Evolutionary conservation across 2,888 invertebrate species (phyloP).

Genomic region (Bombylius major): DNA sequence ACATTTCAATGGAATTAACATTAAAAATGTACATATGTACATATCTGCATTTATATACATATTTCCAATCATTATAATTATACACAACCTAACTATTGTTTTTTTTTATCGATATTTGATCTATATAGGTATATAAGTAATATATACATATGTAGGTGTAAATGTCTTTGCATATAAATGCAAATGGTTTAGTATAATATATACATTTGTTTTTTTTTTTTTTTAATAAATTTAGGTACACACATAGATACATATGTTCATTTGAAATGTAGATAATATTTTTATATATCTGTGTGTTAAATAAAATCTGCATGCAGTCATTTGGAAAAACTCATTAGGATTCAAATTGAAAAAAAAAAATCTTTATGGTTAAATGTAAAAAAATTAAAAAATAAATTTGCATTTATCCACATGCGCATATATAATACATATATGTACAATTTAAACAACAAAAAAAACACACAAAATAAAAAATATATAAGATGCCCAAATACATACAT

Average conservation of each 20-base stretch:
- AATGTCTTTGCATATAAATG: too few relatives aligned
- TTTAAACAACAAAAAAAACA: too few relatives aligned
- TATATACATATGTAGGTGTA: not conserved
- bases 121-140: too few relatives aligned
- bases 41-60: not conserved
- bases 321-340: not conserved
- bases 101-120: too few relatives aligned
- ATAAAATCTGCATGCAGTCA: not conserved
- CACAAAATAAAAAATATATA: too few relatives aligned
- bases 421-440: too few relatives aligned
- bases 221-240: not conserved
- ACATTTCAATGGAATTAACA: not conserved
- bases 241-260: not conserved
- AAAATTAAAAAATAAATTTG: too few relatives aligned
- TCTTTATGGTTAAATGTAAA: not conserved
- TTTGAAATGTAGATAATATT: not conserved
- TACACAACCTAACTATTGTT: too few relatives aligned
- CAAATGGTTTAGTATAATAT: not conserved
- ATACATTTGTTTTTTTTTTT: not conserved
- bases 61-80: not conserved
- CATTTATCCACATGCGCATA: too few relatives aligned
- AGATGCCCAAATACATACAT: too few relatives aligned
- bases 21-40: too few relatives aligned
- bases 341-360: not conserved
- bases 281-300: not conserved